Conservation (phyloP, 2,113 vertebrate species). For the Xenopus tropicalis region UCB_Xtro_10.0 CM004447.2:162645501-162646000, state of each 20-base stretch:
- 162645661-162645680: not conserved
- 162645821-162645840: no score
- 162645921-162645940: not conserved
- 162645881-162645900: not conserved
- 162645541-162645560: no score
- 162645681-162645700: not conserved
- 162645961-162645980: not conserved
- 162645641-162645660: not conserved
- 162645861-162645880: not conserved
- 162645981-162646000: no score
- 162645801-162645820: not conserved
- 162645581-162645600: not conserved
- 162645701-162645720: not conserved
- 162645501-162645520: not conserved
- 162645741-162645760: not conserved
- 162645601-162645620: no score
- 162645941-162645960: no score
- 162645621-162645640: fast-evolving
- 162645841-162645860: fast-evolving
- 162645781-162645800: no score
- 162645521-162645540: not conserved
- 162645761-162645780: no score
- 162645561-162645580: no score
- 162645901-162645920: no score
- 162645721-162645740: not conserved